Evolutionary conservation across 2,113 vertebrate genomes (phyloP).

Genomic region (Ophiodon elongatus): DNA sequence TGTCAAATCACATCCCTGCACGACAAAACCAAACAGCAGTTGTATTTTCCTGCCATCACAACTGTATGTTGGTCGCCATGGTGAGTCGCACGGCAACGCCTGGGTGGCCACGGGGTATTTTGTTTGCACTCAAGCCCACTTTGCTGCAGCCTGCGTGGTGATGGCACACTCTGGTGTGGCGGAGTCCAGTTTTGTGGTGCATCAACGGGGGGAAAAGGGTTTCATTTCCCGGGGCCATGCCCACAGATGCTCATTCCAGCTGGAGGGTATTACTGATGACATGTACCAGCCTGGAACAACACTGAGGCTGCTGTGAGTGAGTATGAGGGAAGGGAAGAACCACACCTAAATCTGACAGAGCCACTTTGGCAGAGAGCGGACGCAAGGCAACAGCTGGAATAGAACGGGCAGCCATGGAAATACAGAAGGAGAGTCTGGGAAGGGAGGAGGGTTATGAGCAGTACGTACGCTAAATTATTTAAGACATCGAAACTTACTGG

Average conservation of each 20-base stretch:
- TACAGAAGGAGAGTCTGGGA: slow-evolving; percentile 12
- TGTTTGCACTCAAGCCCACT: slow-evolving; percentile 52
- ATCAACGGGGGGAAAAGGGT: slow-evolving; percentile 37
- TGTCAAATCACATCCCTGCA: slow-evolving; percentile 42
- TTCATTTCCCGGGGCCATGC: slow-evolving; percentile 31
- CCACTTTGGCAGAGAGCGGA: slow-evolving; percentile 47
- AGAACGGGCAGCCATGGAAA: slow-evolving; percentile 29
- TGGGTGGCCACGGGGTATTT: slow-evolving; percentile 61
- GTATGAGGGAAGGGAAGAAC: slow-evolving; percentile 66
- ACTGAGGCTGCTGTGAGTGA: slow-evolving; percentile 65
- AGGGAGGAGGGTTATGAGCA: neutral
- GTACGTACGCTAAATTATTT: neutral
- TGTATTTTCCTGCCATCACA: slow-evolving; percentile 60
- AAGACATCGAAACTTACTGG: neutral
- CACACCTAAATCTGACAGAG: slow-evolving; percentile 81
- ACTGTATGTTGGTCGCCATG: slow-evolving; percentile 67
- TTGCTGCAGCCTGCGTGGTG: slow-evolving; percentile 39
- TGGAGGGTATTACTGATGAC: slow-evolving; percentile 77
- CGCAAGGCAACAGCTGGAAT: slow-evolving; percentile 64
- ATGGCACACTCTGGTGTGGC: slow-evolving; percentile 29
- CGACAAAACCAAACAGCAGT: slow-evolving; percentile 20
- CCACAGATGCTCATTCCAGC: slow-evolving; percentile 69
- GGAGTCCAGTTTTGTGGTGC: slow-evolving; percentile 44
- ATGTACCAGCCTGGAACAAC: slow-evolving; percentile 71
- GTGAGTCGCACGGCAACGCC: slow-evolving; percentile 57